Conservation (phyloP, 2,888 invertebrate genomes). For the Drosophila infuscata region DNA sequence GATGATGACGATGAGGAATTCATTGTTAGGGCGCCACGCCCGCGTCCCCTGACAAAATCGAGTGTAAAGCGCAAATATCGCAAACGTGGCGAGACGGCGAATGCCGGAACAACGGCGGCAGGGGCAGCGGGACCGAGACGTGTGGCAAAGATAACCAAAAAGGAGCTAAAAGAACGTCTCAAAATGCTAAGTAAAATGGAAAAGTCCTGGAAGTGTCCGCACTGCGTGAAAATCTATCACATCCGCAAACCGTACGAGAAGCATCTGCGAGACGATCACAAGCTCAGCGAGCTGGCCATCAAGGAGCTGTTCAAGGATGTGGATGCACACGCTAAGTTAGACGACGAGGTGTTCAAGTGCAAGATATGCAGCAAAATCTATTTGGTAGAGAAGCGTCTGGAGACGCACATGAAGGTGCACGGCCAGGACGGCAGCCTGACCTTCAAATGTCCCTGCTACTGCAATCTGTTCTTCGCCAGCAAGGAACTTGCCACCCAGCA, state of each 20-base stretch:
- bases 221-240: constrained; percentile 83
- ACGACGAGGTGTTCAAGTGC: constrained; percentile 81
- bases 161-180: constrained; percentile 79
- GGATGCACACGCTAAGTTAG: constrained; percentile 67
- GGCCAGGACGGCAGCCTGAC: constrained; percentile 82
- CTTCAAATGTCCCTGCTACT: constrained; percentile 85
- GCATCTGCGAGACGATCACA: constrained; percentile 82
- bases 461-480: constrained; percentile 83
- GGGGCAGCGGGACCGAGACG: constrained; percentile 57
- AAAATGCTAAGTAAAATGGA: constrained; percentile 80
- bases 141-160: constrained; percentile 74
- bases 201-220: constrained; percentile 80
- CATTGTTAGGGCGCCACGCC: background rate
- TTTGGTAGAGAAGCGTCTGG: constrained; percentile 77
- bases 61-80: constrained; percentile 65
- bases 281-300: constrained; percentile 71
- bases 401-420: constrained; percentile 82
- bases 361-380: constrained; percentile 83
- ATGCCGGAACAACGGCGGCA: constrained; percentile 13
- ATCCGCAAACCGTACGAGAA: constrained; percentile 83
- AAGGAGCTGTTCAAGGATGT: constrained; percentile 78
- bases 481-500: constrained; percentile 84
- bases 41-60: constrained; percentile 34
- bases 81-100: constrained; percentile 57
- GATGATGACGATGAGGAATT: constrained; percentile 19